Conservation (phyloP, 2,113 vertebrate genomes). For the Dasypus novemcinctus region DNA sequence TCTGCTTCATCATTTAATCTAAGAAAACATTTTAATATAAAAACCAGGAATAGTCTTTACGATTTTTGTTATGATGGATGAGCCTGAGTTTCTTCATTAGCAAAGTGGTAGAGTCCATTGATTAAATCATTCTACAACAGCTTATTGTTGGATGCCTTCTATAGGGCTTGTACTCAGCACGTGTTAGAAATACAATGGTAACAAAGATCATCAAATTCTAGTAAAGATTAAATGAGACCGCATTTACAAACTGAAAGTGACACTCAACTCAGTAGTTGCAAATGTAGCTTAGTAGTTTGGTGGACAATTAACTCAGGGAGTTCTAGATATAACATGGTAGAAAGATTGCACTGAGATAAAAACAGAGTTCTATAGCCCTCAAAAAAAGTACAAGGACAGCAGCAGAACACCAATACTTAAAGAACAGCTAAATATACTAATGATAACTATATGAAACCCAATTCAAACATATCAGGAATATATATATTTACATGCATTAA, state of each 20-base stretch:
- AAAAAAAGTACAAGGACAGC: background rate
- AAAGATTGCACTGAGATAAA: background rate
- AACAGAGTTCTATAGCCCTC: background rate
- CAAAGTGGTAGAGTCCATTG: background rate
- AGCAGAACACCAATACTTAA: background rate
- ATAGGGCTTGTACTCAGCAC: background rate
- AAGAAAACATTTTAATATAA: slow-evolving; percentile 11
- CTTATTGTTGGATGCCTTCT: background rate
- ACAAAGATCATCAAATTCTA: background rate
- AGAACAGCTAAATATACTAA: background rate
- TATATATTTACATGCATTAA: background rate
- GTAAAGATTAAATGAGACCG: background rate
- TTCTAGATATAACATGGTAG: background rate
- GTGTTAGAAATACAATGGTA: background rate
- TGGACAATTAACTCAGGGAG: background rate
- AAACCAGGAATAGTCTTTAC: background rate
- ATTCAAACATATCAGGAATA: background rate
- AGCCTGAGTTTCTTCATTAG: background rate
- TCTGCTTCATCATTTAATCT: slow-evolving; percentile 29
- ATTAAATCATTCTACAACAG: slow-evolving; percentile 7
- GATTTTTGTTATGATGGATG: background rate
- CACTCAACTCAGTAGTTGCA: background rate
- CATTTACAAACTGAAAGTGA: background rate
- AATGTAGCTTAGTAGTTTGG: background rate
- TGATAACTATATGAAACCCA: background rate